Conservation (phyloP, 1,140 invertebrate genomes). For the Dermatophagoides farinae region DNA sequence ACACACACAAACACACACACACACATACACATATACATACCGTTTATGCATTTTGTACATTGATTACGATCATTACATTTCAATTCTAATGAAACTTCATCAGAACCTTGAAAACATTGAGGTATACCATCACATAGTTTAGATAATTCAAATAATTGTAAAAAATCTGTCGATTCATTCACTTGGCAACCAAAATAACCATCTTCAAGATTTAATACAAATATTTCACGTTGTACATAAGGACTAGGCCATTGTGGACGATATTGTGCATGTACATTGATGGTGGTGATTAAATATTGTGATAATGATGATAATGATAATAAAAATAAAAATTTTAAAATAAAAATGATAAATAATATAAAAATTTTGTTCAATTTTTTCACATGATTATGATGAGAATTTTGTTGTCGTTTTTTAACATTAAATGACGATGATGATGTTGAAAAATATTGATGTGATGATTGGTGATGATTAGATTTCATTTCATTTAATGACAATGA, state of each 20-base stretch:
- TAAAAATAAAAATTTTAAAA: not conserved
- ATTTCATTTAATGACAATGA: too few species aligned
- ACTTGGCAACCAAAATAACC: conserved; percentile 92
- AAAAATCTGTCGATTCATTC: conserved; percentile 76
- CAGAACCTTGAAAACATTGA: conserved; percentile 73
- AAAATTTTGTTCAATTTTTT: too few species aligned
- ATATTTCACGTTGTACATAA: conserved; percentile 46
- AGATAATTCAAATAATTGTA: conserved; percentile 80
- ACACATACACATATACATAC: not conserved
- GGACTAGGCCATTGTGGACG: conserved; percentile 18
- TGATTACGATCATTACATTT: conserved; percentile 64
- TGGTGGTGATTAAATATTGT: not conserved
- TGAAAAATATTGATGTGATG: too few species aligned
- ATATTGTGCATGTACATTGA: conserved; percentile 17
- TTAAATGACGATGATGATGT: too few species aligned
- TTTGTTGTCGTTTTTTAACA: too few species aligned
- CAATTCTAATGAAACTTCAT: conserved; percentile 64
- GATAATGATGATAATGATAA: not conserved
- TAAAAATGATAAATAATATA: not conserved
- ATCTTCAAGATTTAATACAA: conserved; percentile 87
- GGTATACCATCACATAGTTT: conserved; percentile 72
- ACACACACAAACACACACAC: too few species aligned
- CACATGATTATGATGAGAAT: too few species aligned
- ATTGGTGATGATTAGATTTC: too few species aligned
- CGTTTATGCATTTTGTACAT: conserved; percentile 24